A percentile compares a stretch with the other conserved stretches of the same genome.
Conservation (phyloP, 2,113 vertebrate genomes). For the Origma solitaria region DNA sequence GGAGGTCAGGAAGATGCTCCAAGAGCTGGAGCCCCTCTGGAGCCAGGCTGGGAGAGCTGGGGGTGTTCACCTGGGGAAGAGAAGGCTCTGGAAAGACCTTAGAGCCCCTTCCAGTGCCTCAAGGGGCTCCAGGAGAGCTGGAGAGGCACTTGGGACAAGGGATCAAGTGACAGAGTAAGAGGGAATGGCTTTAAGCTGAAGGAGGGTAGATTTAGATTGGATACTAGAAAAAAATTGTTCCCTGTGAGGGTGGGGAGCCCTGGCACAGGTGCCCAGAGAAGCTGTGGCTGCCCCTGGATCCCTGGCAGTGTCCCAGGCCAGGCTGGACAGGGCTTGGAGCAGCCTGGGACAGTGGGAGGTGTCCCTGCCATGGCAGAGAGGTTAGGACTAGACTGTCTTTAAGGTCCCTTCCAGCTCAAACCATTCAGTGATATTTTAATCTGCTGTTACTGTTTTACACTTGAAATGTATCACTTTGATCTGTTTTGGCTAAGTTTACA, state of each 20-base stretch:
- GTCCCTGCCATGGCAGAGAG: background rate
- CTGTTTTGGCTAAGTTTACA: background rate
- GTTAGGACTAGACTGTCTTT: fast-evolving
- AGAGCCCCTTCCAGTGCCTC: background rate
- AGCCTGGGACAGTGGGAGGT: background rate
- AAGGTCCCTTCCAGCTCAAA: background rate
- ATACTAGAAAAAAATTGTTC: too few species aligned
- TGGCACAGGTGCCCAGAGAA: background rate
- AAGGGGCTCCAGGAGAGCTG: background rate
- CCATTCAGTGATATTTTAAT: background rate
- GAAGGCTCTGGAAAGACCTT: background rate
- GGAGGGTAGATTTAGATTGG: too few species aligned
- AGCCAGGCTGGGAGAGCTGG: background rate
- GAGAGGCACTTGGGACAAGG: background rate
- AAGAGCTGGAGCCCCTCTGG: background rate
- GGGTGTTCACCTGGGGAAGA: background rate
- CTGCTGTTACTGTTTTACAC: background rate
- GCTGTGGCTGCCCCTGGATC: background rate
- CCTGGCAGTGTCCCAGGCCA: background rate
- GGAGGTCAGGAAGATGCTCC: background rate
- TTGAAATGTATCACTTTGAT: background rate
- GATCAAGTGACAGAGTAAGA: background rate
- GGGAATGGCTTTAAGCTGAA: background rate
- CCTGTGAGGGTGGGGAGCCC: background rate
- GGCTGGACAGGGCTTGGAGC: background rate